Evolutionary conservation across 1,140 invertebrate species (phyloP), one percentile per base, ranked within the genome.

Genomic region (Neodiprion pinetum): DNA sequence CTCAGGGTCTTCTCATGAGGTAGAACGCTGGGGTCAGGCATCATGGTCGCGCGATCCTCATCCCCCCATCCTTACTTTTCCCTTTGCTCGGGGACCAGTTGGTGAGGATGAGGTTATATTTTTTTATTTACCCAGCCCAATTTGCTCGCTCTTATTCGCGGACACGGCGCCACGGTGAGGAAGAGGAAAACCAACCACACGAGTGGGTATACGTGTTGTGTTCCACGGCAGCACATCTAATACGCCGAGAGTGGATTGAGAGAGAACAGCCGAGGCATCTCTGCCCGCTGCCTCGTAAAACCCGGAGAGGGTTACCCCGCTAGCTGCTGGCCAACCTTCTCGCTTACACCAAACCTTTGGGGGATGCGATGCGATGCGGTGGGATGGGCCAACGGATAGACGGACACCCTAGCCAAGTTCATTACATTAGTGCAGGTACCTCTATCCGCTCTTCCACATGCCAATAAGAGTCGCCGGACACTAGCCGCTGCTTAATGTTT

Each of bases 401-500:
- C 53, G 53, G 53, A 17, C 28, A 40, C 28, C 28, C 28, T 40
- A 40, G 28, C 28, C 61, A 72, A 75, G 77, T 78, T 78, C 74
- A 78, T 78, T 78, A 75, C 77, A 78, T 78, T 78, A 78, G 74
- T 72, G 70, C n/a, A 61, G 53, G n/a, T 61, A 61, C 53, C 53
- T 61, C 53, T 17, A 72, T 49, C 72, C 74, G 74, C 11, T 17
- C 11, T 74, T 76, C 40, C 47, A 76, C 28, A 40, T 40, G 28
- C n/a, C 72, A 72, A 76, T 76, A 76, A 76, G 75, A 76, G 72
- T 76, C 74, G 65, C 50, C 40, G 74, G 28, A 40, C 53, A 61
- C 53, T 23, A 69, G 75, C 50, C 75, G 73, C 75, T 72, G 67
- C 69, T 74, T 71, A 78, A 72, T 78, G 74, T 70, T 75, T 76